Evolutionary conservation across 2,797 vertebrate genomes (phyloP).

Genomic region (Peromyscus attwateri): DNA sequence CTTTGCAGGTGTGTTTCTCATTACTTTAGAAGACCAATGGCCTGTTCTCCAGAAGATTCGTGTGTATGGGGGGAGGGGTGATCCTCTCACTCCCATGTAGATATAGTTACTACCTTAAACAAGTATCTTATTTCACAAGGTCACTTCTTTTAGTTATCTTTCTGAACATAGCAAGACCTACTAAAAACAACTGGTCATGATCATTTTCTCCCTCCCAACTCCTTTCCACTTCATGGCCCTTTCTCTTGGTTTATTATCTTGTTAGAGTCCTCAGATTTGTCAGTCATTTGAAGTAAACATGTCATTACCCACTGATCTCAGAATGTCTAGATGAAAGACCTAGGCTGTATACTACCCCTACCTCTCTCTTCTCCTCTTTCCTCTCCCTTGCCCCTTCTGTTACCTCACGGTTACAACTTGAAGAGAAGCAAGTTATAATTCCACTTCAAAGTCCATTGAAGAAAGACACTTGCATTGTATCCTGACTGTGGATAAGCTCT

Average conservation of each 20-base stretch:
- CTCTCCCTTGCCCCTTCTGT: neutral
- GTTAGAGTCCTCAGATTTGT: neutral
- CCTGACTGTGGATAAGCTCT: neutral
- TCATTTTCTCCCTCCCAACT: neutral
- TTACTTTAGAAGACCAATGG: neutral
- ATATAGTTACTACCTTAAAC: neutral
- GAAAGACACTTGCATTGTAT: neutral
- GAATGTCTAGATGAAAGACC: neutral
- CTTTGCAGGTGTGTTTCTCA: neutral
- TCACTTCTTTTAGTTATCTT: slow-evolving; percentile 39
- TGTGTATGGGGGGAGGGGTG: no score
- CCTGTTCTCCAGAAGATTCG: neutral
- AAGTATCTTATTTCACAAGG: slow-evolving; percentile 13
- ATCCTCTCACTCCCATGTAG: neutral
- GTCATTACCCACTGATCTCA: slow-evolving; percentile 30
- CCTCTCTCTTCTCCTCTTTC: neutral
- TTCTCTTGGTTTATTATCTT: neutral
- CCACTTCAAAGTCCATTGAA: slow-evolving; percentile 15
- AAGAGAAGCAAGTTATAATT: slow-evolving; percentile 35
- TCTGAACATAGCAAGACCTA: neutral
- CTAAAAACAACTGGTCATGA: neutral
- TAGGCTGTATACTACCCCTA: neutral
- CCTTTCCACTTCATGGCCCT: neutral
- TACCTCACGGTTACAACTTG: neutral
- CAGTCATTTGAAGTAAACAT: neutral